phyloP scores from a whole-genome alignment of 2,888 invertebrate species.

The Tortricodes alternella region DNA sequence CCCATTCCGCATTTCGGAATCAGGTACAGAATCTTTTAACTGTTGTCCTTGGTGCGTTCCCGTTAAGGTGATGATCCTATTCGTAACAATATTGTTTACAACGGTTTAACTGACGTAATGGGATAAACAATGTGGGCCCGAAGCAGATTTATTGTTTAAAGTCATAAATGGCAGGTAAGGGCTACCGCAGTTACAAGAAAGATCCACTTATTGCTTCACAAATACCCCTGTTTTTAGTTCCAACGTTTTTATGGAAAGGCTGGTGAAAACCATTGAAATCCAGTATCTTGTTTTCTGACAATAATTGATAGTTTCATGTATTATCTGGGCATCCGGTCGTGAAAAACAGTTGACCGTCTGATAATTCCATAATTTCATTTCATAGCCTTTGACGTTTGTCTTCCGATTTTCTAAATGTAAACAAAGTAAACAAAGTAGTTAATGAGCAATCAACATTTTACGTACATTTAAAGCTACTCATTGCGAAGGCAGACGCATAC shows the following conservation, averaged over 20 bases:
- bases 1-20: slow-evolving; percentile 34
- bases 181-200: slow-evolving; percentile 75
- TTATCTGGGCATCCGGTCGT: slow-evolving; percentile 33
- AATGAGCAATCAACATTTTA: slow-evolving; percentile 39
- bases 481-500: slow-evolving; percentile 70
- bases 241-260: slow-evolving; percentile 50
- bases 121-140: slow-evolving; percentile 62
- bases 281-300: slow-evolving; percentile 5
- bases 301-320: slow-evolving; percentile 35
- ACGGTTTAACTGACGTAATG: slow-evolving; percentile 72
- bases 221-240: slow-evolving; percentile 49
- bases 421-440: slow-evolving; percentile 11
- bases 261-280: slow-evolving; percentile 37
- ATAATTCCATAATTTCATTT: not conserved
- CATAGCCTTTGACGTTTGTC: not conserved
- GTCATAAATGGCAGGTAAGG: slow-evolving; percentile 74
- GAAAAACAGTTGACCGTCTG: slow-evolving; percentile 7
- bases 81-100: slow-evolving; percentile 52
- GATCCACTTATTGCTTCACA: slow-evolving; percentile 59
- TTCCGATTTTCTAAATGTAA: not conserved
- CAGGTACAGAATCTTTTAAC: slow-evolving; percentile 62
- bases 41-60: slow-evolving; percentile 50
- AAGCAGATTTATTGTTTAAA: slow-evolving; percentile 53
- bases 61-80: slow-evolving; percentile 74
- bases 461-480: slow-evolving; percentile 49